These are phyloP conservation scores for Cordilura impudica DNA, from an alignment of 2,888 invertebrate species.

Conservation along the genomic window DNA sequence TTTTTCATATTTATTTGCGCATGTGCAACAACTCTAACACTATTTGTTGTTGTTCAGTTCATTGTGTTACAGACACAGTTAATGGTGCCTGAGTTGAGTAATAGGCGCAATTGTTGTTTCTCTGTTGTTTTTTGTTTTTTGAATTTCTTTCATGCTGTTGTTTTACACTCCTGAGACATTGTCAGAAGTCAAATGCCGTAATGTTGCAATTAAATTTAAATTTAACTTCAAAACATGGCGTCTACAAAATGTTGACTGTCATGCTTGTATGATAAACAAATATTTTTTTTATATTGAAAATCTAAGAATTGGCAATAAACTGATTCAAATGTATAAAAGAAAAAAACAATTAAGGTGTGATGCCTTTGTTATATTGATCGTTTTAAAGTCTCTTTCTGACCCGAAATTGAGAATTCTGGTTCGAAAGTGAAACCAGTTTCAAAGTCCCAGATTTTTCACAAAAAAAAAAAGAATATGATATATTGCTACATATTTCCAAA, in stretches of 20 bases:
- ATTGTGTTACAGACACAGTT: background rate
- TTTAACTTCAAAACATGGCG: background rate
- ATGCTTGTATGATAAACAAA: background rate
- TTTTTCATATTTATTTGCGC: conserved; percentile 61
- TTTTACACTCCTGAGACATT: conserved; percentile 46
- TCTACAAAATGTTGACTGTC: conserved; percentile 5
- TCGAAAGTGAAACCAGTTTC: no score
- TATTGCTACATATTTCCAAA: no score
- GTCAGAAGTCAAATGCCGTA: conserved; percentile 58
- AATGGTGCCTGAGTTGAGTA: conserved; percentile 41
- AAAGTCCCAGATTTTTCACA: no score
- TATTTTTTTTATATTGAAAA: background rate
- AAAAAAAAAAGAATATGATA: no score
- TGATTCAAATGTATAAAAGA: background rate
- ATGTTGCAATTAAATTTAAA: conserved; percentile 58
- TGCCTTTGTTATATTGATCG: no score
- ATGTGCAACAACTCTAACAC: conserved; percentile 56
- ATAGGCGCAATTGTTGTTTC: conserved; percentile 35
- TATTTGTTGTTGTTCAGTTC: conserved; percentile 20
- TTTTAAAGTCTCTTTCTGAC: no score
- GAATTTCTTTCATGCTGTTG: conserved; percentile 34
- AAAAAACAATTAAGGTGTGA: no score
- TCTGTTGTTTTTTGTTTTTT: conserved; percentile 23
- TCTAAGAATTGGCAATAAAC: background rate
- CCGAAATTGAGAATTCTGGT: no score